Percentiles rank a stretch among this genome's conserved stretches.
Evolutionary conservation across 2,113 vertebrate genomes (phyloP).

Genomic region (Ptilonorhynchus violaceus): DNA sequence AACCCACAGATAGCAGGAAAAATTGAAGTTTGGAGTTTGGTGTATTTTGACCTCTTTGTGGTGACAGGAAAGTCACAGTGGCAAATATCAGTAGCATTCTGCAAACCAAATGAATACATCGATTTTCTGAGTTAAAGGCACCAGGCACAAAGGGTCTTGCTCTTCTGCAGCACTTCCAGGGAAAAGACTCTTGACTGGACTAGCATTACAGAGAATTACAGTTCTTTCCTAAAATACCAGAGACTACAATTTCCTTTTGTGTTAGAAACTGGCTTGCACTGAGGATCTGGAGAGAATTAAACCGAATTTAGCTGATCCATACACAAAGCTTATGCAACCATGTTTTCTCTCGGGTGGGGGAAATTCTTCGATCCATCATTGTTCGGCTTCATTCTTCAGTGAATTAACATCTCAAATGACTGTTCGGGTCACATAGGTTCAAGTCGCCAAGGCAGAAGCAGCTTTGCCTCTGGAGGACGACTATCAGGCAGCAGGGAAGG

Average conservation of each 20-base stretch:
- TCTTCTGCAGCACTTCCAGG: neutral
- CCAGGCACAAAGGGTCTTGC: neutral
- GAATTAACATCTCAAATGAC: conserved; percentile 63
- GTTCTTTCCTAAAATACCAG: neutral
- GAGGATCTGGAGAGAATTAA: neutral
- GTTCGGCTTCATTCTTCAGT: conserved; percentile 41
- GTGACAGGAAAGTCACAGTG: neutral
- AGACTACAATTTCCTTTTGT: neutral
- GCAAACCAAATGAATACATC: neutral
- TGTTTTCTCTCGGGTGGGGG: neutral
- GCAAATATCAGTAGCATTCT: neutral
- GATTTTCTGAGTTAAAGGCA: neutral
- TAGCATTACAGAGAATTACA: neutral
- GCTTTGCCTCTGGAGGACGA: neutral
- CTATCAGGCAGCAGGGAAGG: neutral
- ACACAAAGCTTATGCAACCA: neutral
- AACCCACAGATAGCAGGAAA: neutral
- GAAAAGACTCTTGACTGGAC: neutral
- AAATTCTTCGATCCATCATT: conserved; percentile 37
- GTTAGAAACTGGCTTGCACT: neutral
- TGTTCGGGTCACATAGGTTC: conserved; percentile 29
- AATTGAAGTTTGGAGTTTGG: neutral
- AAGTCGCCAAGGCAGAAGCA: conserved; percentile 24
- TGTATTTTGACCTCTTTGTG: neutral
- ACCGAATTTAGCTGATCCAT: neutral